Evolutionary conservation across 2,113 vertebrate species (phyloP), one percentile per base, ranked within the genome.

Genomic region (Rhineura floridana): DNA sequence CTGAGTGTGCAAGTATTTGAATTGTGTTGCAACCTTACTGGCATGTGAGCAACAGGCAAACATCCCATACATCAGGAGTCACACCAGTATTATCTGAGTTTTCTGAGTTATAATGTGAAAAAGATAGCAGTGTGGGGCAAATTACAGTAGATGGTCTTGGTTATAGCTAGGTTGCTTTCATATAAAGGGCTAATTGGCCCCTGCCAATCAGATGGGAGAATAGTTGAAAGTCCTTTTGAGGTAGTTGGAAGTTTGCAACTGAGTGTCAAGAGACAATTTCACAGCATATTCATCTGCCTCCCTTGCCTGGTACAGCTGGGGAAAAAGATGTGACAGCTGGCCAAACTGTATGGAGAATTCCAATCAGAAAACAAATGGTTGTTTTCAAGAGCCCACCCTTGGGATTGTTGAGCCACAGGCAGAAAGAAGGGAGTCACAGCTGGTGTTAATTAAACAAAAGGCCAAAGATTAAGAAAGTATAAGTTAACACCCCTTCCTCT

Each of bases 381-480:
- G 82, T 86, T 86, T 89, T 67, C 48, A 83, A 83, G 80, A 67
- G 69, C 50, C 19, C 69, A 81, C 83, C 55, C n/a, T 85, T 50
- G 88, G 69, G 83, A 81, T 75, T 73, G 55, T 46, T 85, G 75
- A 52, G 55, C 59, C 69, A 75, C 81, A 85, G 55, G n/a, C 42
- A 85, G 67, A 85, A 52, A 65, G 75, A 85, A 89, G 33, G 83
- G 78, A 52, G n/a, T 42, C 88, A 65, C 67, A 81, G 55, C 88
- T 89, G 55, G 87, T 89, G 73, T 65, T 85, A 85, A 65, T 89
- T 89, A 89, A 73, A 81, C 55, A 77, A 52, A 83, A 88, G 72
- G 87, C 81, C 59, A 88, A 83, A 67, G 70, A 88, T 88, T 77
- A 88, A 88, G 87, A 83, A 88, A 83, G 77, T 50, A 83, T 42